Evolutionary conservation across 2,888 invertebrate species (phyloP).

Genomic region (Eubasilissa splendida): DNA sequence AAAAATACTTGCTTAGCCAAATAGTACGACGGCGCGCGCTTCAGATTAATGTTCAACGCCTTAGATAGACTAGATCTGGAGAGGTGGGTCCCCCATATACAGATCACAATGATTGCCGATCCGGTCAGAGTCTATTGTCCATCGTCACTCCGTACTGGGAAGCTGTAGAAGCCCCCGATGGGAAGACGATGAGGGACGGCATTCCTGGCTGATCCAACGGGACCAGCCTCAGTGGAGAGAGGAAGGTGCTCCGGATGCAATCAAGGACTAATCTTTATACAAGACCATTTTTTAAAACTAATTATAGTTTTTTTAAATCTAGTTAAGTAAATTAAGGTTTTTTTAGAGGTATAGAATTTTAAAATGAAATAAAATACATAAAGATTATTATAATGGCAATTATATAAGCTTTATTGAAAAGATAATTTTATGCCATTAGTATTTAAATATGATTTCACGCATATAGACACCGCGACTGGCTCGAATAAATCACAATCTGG

Average conservation of each 20-base stretch:
- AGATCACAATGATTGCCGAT: conserved; percentile 54
- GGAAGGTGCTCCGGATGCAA: not conserved
- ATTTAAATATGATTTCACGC: too few relatives aligned
- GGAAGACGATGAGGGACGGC: conserved; percentile 17
- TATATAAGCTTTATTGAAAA: too few relatives aligned
- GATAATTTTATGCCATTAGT: too few relatives aligned
- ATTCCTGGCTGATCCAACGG: conserved; percentile 26
- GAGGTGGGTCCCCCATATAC: conserved; percentile 43
- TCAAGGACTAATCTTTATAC: not conserved
- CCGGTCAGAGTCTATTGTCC: conserved; percentile 33
- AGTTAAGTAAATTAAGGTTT: too few relatives aligned
- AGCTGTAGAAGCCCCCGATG: conserved; percentile 4
- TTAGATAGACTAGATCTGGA: conserved; percentile 41
- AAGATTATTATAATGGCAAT: too few relatives aligned
- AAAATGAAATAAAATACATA: too few relatives aligned
- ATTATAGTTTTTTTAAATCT: too few relatives aligned
- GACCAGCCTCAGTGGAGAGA: not conserved
- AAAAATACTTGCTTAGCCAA: conserved; percentile 24
- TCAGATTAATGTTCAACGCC: conserved; percentile 38
- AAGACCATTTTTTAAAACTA: too few relatives aligned
- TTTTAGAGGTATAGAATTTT: too few relatives aligned
- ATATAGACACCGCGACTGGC: too few relatives aligned
- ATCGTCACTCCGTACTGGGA: conserved; percentile 4
- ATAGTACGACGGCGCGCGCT: conserved; percentile 34
- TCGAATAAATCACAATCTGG: too few relatives aligned